phyloP scores from a whole-genome alignment of 2,113 vertebrate genomes.

The Procavia capensis region DNA sequence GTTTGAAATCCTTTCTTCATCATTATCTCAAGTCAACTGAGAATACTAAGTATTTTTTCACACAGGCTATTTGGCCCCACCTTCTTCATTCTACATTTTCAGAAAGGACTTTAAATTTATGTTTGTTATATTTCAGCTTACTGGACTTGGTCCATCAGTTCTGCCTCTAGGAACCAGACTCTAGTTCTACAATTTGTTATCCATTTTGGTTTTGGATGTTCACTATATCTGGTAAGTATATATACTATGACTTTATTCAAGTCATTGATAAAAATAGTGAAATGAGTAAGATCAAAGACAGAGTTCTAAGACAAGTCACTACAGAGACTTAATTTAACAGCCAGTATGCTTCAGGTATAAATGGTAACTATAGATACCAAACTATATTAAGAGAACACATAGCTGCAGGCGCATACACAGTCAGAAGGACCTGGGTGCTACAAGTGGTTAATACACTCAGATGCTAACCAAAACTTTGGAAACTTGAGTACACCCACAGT shows the following conservation, averaged over 20 bases:
- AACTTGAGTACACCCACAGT: neutral
- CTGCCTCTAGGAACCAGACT: neutral
- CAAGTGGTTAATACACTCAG: neutral
- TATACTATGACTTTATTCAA: neutral
- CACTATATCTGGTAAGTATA: neutral
- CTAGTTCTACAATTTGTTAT: neutral
- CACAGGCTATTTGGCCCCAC: neutral
- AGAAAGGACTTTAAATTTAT: neutral
- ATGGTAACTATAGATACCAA: neutral
- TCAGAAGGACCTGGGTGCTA: neutral
- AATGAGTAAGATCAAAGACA: neutral
- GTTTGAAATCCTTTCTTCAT: neutral
- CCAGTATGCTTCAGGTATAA: neutral
- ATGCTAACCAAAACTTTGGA: neutral
- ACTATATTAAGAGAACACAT: neutral
- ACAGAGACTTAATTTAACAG: neutral
- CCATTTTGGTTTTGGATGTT: neutral
- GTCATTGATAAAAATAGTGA: neutral
- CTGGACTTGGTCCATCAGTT: neutral
- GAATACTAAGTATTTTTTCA: neutral
- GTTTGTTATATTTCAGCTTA: neutral
- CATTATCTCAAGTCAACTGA: neutral
- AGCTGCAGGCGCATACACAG: neutral
- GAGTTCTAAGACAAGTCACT: neutral
- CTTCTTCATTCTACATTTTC: neutral